Percentiles rank a stretch among this genome's conserved stretches.
phyloP scores from a whole-genome alignment of 2,113 vertebrate genomes.

The Gymnarchus niloticus region DNA sequence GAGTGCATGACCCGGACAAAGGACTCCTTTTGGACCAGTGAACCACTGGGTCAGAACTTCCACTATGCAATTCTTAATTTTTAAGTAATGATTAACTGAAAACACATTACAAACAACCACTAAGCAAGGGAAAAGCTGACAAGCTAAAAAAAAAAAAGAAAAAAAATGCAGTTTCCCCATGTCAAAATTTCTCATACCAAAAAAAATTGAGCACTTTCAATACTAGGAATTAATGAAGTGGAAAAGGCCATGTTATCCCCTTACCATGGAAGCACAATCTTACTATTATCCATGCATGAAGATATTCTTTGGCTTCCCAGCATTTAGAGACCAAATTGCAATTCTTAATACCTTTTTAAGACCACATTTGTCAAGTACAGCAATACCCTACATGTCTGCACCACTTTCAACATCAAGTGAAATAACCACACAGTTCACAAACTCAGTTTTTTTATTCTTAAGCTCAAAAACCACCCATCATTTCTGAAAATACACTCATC shows the following conservation, averaged over 20 bases:
- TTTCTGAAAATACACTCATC: neutral
- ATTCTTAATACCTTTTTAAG: neutral
- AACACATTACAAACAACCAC: neutral
- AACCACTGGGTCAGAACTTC: no score
- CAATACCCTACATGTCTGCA: neutral
- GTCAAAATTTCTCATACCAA: neutral
- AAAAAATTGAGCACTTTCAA: neutral
- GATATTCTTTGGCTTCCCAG: neutral
- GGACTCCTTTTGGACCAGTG: neutral
- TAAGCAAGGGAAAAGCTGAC: neutral
- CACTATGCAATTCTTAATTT: no score
- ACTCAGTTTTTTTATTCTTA: no score
- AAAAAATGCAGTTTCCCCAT: neutral
- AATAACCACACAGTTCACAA: neutral
- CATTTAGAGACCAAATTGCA: neutral
- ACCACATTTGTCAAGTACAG: neutral
- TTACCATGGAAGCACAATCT: neutral
- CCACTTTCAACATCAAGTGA: neutral
- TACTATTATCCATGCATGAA: neutral
- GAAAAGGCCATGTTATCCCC: neutral
- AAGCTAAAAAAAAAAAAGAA: neutral
- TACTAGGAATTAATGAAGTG: neutral
- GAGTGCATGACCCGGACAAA: neutral
- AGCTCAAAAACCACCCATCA: neutral
- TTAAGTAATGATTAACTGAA: neutral